phyloP scores from a whole-genome alignment of 1,140 invertebrate species.

The Drosophila insularis region DNA sequence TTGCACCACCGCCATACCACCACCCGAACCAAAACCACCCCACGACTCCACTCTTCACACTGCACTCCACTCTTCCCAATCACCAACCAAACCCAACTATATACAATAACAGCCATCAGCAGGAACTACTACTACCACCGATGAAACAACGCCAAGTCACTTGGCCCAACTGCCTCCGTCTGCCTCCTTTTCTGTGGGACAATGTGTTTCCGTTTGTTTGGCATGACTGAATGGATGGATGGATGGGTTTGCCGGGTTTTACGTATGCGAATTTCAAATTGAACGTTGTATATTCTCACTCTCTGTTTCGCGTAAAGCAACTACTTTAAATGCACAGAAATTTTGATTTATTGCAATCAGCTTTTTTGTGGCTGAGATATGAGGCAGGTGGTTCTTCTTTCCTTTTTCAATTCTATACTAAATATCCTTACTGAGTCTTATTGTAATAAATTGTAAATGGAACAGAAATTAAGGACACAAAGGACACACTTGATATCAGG shows the following conservation, averaged over 20 bases:
- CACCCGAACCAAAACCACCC: neutral
- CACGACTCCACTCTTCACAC: neutral
- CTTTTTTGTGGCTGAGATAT: neutral
- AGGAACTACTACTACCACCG: neutral
- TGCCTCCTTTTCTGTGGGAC: neutral
- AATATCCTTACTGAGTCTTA: too few relatives aligned
- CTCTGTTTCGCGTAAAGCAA: neutral
- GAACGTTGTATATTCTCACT: neutral
- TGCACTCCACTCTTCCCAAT: neutral
- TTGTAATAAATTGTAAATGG: too few relatives aligned
- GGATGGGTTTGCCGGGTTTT: neutral
- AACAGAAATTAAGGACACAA: too few relatives aligned
- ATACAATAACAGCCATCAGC: conserved; percentile 11
- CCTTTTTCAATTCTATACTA: too few relatives aligned
- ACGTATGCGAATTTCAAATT: conserved; percentile 2
- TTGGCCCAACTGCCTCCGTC: neutral
- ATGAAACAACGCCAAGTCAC: conserved; percentile 5
- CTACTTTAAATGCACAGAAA: conserved; percentile 10
- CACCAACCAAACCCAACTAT: conserved; percentile 34
- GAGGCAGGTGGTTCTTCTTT: neutral
- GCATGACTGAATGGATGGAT: neutral
- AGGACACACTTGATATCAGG: too few relatives aligned
- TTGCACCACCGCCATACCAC: conserved; percentile 46
- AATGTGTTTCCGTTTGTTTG: neutral
- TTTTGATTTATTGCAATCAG: conserved; percentile 3